Conservation (phyloP, 2,797 vertebrate species). For the Australoheros facetus region DNA sequence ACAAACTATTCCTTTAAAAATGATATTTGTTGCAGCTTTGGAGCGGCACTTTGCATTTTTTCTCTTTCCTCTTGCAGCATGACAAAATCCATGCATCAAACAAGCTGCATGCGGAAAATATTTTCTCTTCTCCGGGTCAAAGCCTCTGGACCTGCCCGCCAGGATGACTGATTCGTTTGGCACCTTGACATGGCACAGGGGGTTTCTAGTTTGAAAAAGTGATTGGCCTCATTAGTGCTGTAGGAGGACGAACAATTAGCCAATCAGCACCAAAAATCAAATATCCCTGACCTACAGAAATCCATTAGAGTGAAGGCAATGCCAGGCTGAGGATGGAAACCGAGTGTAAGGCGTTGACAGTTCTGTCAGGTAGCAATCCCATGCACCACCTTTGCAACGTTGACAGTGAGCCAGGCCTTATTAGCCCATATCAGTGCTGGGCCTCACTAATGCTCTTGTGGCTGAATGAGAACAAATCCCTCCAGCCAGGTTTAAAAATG, state of each 20-base stretch:
- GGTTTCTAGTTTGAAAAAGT: not conserved
- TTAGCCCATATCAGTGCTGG: not conserved
- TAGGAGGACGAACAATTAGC: not conserved
- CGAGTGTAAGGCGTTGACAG: not conserved
- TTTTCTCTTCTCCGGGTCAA: not conserved
- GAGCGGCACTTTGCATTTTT: not conserved
- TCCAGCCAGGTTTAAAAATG: constrained; percentile 5
- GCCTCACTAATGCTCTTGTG: not conserved
- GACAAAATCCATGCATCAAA: not conserved
- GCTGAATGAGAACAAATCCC: not conserved
- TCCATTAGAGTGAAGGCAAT: not conserved
- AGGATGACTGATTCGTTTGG: not conserved
- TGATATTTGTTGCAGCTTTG: not conserved
- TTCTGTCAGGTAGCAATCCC: not conserved
- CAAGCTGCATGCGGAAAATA: not conserved
- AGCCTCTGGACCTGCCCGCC: not conserved
- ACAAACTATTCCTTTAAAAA: not conserved
- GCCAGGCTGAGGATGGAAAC: not conserved
- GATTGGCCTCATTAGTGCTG: not conserved
- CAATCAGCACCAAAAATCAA: not conserved
- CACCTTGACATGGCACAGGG: accelerated
- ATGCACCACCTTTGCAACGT: not conserved
- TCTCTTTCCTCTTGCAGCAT: not conserved
- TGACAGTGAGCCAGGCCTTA: constrained; percentile 1
- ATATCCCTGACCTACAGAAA: not conserved